These are phyloP conservation scores for Mesochorus sp. DNA, from an alignment of 2,888 invertebrate genomes.

Conservation along the genomic window DNA sequence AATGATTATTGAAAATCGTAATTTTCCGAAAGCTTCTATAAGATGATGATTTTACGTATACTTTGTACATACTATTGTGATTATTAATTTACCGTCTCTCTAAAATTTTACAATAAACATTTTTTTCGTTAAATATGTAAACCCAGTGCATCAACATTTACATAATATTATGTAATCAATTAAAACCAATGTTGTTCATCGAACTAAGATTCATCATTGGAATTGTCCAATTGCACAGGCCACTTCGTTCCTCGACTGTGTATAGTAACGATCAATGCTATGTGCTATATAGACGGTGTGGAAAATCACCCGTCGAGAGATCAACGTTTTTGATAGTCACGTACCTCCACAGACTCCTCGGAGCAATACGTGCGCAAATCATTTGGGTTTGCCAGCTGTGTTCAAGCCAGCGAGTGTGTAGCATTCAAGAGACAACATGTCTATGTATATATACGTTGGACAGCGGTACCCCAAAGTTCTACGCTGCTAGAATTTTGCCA, in stretches of 20 bases:
- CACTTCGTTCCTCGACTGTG: constrained; percentile 2
- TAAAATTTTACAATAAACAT: too few species aligned
- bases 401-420: not conserved
- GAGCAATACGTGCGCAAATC: constrained; percentile 45
- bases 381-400: constrained; percentile 44
- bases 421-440: not conserved
- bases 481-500: constrained; percentile 32
- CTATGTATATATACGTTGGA: not conserved
- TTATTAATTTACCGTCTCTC: too few species aligned
- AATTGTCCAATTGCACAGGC: constrained; percentile 29
- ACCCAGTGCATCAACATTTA: too few species aligned
- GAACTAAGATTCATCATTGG: not conserved
- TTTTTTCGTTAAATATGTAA: too few species aligned
- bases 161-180: too few species aligned
- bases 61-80: too few species aligned
- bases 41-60: too few species aligned
- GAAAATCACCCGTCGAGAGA: not conserved
- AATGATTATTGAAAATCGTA: too few species aligned
- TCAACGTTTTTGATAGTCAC: constrained; percentile 28
- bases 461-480: constrained; percentile 27
- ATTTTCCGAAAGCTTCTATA: too few species aligned
- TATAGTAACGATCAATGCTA: constrained; percentile 11
- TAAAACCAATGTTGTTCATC: not conserved
- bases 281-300: not conserved
- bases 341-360: constrained; percentile 28